Conservation (phyloP, 2,888 invertebrate species). For the Acronicta aceris region DNA sequence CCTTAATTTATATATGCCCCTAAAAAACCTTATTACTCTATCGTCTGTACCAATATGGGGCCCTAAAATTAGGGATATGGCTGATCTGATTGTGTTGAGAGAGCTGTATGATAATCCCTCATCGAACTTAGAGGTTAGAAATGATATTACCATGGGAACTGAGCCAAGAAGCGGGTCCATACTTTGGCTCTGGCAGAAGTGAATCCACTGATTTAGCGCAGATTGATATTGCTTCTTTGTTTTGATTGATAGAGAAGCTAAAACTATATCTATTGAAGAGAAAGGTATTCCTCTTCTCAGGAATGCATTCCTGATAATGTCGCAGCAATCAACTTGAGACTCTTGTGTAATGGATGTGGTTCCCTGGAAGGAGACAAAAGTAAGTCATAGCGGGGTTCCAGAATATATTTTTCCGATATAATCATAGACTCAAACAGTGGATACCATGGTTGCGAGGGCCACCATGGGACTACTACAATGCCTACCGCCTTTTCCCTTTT, state of each 20-base stretch:
- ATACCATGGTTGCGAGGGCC: conserved; percentile 11
- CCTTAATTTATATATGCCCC: conserved; percentile 18
- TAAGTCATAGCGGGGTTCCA: too few relatives aligned
- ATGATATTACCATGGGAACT: conserved; percentile 5
- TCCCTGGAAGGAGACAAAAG: too few relatives aligned
- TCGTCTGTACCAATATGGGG: conserved; percentile 8
- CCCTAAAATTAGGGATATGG: conserved; percentile 6
- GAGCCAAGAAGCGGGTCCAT: not conserved
- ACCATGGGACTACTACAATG: conserved; percentile 6
- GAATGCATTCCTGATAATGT: conserved; percentile 21
- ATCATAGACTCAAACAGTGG: conserved; percentile 3
- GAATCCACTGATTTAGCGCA: conserved; percentile 13
- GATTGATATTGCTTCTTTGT: conserved; percentile 16
- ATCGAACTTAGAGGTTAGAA: conserved; percentile 6
- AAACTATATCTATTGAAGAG: conserved; percentile 1
- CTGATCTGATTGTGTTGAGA: conserved; percentile 3
- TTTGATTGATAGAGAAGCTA: conserved; percentile 12
- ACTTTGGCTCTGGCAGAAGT: not conserved
- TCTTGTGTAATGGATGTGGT: not conserved
- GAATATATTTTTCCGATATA: not conserved
- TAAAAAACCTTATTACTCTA: conserved; percentile 12
- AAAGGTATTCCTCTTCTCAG: conserved; percentile 10
- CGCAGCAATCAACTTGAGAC: conserved; percentile 15
- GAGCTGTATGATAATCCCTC: conserved; percentile 14
- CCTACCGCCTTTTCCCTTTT: not conserved